A percentile compares a stretch with the other conserved stretches of the same genome.
Evolutionary conservation across 2,888 invertebrate species (phyloP).

Genomic region (Melanotus villosus): DNA sequence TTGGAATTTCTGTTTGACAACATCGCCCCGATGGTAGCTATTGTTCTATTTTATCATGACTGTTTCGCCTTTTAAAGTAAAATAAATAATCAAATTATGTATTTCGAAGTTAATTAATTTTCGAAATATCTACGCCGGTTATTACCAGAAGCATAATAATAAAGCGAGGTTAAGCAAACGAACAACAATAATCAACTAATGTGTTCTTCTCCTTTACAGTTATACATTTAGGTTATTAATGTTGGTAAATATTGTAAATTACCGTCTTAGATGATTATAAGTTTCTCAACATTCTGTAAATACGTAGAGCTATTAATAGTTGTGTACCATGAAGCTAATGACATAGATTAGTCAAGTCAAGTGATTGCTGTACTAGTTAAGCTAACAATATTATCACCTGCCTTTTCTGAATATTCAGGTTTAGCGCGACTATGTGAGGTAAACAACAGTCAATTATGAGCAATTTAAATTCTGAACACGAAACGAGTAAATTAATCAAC

Average conservation of each 20-base stretch:
- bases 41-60: neutral
- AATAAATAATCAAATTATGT: no score
- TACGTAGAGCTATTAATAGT: neutral
- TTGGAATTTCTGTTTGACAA: conserved; percentile 53
- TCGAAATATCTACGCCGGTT: no score
- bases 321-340: neutral
- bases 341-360: neutral
- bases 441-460: conserved; percentile 37
- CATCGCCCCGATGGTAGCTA: conserved; percentile 26
- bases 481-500: conserved; percentile 46
- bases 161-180: no score
- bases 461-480: conserved; percentile 46
- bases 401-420: conserved; percentile 25
- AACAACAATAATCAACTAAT: no score
- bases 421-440: conserved; percentile 17
- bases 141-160: no score
- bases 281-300: neutral
- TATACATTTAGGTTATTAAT: no score
- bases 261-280: neutral
- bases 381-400: conserved; percentile 38
- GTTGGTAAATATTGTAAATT: no score
- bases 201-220: no score
- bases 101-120: no score
- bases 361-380: conserved; percentile 7
- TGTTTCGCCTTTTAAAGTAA: neutral